phyloP scores from a whole-genome alignment of 2,113 vertebrate genomes.

The Erythrocercus mccallii region DNA sequence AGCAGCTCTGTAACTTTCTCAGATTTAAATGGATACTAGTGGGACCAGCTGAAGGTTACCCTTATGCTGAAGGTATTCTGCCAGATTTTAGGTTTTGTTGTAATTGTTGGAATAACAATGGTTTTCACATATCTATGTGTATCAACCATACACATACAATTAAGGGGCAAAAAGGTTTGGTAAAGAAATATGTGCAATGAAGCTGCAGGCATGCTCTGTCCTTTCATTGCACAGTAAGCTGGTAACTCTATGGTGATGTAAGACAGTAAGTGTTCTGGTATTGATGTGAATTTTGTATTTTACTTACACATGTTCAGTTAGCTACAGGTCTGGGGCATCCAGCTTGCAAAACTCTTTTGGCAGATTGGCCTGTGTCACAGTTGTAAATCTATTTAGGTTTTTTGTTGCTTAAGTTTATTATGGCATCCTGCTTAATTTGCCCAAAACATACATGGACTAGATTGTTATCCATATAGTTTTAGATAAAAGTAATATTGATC shows the following conservation, averaged over 20 bases:
- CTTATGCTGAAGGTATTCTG: not conserved
- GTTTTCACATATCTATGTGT: not conserved
- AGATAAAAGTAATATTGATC: not conserved
- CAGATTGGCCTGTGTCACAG: not conserved
- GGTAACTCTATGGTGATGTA: not conserved
- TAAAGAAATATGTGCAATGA: not conserved
- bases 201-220: not conserved
- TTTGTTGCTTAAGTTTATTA: not conserved
- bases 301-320: not conserved
- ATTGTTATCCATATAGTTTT: not conserved
- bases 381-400: not conserved
- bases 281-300: not conserved
- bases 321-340: not conserved
- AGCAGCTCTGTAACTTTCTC: not conserved
- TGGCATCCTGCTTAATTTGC: not conserved
- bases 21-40: not conserved
- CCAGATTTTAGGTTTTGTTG: not conserved
- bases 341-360: not conserved
- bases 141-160: not conserved
- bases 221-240: not conserved
- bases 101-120: not conserved
- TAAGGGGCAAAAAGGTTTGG: rapidly evolving
- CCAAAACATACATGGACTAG: not conserved
- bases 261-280: not conserved
- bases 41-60: not conserved